Evolutionary conservation across 2,113 vertebrate genomes (phyloP).

Genomic region (Thamnophis sirtalis): DNA sequence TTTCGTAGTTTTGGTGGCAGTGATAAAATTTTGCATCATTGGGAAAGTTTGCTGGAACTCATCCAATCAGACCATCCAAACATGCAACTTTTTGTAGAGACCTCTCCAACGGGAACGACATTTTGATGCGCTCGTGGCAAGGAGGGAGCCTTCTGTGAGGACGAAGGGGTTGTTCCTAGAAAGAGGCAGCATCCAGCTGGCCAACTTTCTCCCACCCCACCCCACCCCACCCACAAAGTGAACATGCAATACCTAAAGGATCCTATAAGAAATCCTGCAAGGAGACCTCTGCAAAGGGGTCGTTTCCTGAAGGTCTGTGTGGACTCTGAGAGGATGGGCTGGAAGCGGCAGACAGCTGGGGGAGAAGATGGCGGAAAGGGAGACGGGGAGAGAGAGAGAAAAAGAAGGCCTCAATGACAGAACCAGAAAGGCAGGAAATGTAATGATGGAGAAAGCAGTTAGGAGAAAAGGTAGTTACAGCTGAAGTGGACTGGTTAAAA

Average conservation of each 20-base stretch:
- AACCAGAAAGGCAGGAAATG: constrained; percentile 73
- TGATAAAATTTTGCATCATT: background rate
- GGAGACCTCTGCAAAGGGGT: constrained; percentile 98
- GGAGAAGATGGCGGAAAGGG: constrained; percentile 80
- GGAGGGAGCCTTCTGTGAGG: background rate
- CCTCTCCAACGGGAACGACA: background rate
- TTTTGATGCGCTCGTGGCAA: background rate
- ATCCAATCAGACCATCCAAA: background rate
- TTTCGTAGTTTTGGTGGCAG: background rate
- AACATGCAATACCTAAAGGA: constrained; percentile 92
- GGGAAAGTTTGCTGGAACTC: background rate
- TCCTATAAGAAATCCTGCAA: constrained; percentile 99
- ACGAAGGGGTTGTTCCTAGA: background rate
- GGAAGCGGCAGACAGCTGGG: constrained; percentile 98
- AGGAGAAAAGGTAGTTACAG: constrained; percentile 55
- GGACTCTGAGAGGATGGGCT: constrained; percentile 99
- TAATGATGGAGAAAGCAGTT: constrained; percentile 62
- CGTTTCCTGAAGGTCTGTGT: constrained; percentile 97
- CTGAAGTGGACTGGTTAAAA: constrained; percentile 61
- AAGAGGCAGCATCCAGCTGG: background rate
- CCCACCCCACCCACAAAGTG: background rate
- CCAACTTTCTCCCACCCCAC: background rate
- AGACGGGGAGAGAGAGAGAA: constrained; percentile 79
- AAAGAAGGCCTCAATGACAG: constrained; percentile 84
- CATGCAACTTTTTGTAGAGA: background rate